Base-by-base conservation (phyloP, 2,797 vertebrate genomes). In the Gambusia yucatana region DNA sequence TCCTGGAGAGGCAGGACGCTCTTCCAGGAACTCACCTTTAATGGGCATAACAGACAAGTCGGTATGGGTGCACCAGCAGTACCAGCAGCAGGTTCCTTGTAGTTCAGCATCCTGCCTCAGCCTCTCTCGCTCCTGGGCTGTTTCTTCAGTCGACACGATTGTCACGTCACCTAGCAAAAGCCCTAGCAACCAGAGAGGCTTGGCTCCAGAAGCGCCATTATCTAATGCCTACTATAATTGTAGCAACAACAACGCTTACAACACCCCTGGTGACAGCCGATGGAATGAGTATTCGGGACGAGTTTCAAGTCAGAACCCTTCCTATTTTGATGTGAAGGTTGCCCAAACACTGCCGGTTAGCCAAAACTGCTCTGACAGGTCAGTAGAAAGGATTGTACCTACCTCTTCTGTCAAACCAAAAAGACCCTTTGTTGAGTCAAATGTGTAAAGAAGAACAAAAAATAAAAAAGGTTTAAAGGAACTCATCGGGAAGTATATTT, bases 351-450 rank as follows among this genome's bases (percentile, higher is more conserved):
- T 98, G 91, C 97, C 98, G 0, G 97, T 98, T 93, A 96, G 96
- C 2, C 97, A 98, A 81, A 96, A 96, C 78, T 98, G 97, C 95
- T 97, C 97, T 89, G 97, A 98, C 94, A 97, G 96, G 93, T 95
- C 97, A 91, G 94, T 82, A 86, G 97, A 92, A 95, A 86, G 88
- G 75, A 83, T 96, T 86, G 97, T 97, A 87, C 97, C 98, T 77
- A 97, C 97, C 6, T 98, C 98, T 84, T 98, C 98, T 84, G 97
- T 99, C 95, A 99, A 99, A 98, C 97, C 98, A 97, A 99, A 99
- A 97, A 97, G 98, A 97, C 98, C 98, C 43, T 99, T 99, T 92
- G 98, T 99, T 86, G 98, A 99, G 96, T 99, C 98, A 86, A 99
- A 99, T 82, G 98, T 99, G 90, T 99, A 94, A 93, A 96, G 87